phyloP scores from a whole-genome alignment of 2,113 vertebrate genomes.

The Cnemophilus loriae region DNA sequence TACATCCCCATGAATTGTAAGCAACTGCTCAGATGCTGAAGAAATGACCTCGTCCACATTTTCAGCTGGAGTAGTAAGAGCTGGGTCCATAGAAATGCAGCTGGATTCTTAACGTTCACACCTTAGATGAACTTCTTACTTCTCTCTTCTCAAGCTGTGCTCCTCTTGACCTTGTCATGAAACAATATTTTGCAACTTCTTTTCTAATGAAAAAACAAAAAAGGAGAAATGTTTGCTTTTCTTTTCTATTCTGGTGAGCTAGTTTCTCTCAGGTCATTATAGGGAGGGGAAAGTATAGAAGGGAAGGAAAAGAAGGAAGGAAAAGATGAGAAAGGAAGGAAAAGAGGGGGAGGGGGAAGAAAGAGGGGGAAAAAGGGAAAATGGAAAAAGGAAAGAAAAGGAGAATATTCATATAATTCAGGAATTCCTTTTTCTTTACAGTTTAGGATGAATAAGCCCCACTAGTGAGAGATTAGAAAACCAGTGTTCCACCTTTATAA shows the following conservation, averaged over 20 bases:
- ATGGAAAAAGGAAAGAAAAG: fast-evolving
- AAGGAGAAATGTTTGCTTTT: neutral
- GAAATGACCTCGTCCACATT: neutral
- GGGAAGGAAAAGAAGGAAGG: too few species aligned
- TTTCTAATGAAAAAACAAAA: neutral
- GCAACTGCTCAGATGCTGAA: neutral
- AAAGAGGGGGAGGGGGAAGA: too few species aligned
- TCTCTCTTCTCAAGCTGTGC: neutral
- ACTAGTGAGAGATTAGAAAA: neutral
- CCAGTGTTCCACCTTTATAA: neutral
- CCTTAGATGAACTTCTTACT: neutral
- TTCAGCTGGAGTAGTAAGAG: neutral
- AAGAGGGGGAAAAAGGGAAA: too few species aligned
- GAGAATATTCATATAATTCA: neutral
- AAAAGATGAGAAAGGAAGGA: too few species aligned
- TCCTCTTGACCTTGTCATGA: neutral
- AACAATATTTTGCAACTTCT: neutral
- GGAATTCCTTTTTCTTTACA: neutral
- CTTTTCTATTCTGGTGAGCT: neutral
- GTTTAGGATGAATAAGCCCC: neutral
- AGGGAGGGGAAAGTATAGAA: too few species aligned
- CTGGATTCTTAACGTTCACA: neutral
- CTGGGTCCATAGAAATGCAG: neutral
- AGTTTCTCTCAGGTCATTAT: neutral
- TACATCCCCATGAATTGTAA: neutral